Evolutionary conservation across 2,797 vertebrate species (phyloP).

Genomic region (Mionectes olivaceus): DNA sequence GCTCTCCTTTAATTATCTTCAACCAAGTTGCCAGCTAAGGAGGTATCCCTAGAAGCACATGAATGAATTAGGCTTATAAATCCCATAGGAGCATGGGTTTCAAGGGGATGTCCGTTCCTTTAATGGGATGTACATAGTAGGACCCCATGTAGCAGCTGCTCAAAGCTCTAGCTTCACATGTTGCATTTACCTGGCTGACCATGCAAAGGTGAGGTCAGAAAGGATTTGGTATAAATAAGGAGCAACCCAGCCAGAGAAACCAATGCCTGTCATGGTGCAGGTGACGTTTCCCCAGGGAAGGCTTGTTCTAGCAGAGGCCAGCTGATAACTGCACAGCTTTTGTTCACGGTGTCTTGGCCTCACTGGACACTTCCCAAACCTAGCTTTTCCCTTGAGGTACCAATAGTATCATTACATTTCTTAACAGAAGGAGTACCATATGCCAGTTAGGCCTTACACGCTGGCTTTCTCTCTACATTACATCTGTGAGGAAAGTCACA

Average conservation of each 20-base stretch:
- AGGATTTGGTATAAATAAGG: not conserved
- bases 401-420: not conserved
- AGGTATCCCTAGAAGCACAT: not conserved
- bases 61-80: not conserved
- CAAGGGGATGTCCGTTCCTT: not conserved
- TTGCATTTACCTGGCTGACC: not conserved
- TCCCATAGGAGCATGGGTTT: not conserved
- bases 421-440: rapidly evolving
- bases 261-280: rapidly evolving
- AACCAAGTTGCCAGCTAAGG: not conserved
- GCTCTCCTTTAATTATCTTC: not conserved
- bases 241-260: not conserved
- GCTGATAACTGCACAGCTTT: not conserved
- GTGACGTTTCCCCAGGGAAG: not conserved
- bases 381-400: not conserved
- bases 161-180: not conserved
- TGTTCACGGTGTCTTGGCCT: not conserved
- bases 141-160: not conserved
- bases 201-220: not conserved
- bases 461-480: not conserved
- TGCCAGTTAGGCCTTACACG: not conserved
- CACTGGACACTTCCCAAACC: not conserved
- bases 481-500: not conserved
- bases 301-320: not conserved
- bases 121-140: not conserved